A percentile compares a stretch with the other conserved stretches of the same genome.
Conservation (phyloP, 2,797 vertebrate species). For the Podarcis siculus region DNA sequence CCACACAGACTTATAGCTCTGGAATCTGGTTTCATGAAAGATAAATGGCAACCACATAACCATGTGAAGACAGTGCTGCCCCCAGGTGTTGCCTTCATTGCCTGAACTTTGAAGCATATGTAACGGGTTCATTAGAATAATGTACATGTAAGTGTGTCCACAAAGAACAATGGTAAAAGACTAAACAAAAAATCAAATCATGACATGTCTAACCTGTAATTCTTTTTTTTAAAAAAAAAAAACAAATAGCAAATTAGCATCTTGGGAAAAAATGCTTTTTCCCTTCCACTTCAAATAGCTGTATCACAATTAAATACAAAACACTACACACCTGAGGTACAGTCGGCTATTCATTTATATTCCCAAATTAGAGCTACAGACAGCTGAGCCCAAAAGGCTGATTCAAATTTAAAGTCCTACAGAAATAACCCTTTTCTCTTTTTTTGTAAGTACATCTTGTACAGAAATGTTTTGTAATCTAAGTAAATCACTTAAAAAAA, state of each 20-base stretch:
- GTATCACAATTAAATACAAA: slow-evolving; percentile 9
- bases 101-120: not conserved
- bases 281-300: slow-evolving; percentile 28
- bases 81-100: not conserved
- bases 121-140: not conserved
- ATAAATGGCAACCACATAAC: not conserved
- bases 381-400: slow-evolving; percentile 69
- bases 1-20: not conserved
- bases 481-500: slow-evolving; percentile 80
- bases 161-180: not conserved
- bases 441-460: slow-evolving; percentile 81
- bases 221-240: not conserved
- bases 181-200: slow-evolving; percentile 2
- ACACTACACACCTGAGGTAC: slow-evolving; percentile 79
- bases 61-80: not conserved
- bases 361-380: slow-evolving; percentile 64
- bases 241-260: slow-evolving; percentile 1
- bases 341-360: slow-evolving; percentile 73
- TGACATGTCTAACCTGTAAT: not conserved
- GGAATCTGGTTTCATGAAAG: not conserved
- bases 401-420: slow-evolving; percentile 71
- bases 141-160: not conserved
- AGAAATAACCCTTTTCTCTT: slow-evolving; percentile 60
- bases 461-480: slow-evolving; percentile 80
- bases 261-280: slow-evolving; percentile 4